Percentiles rank a stretch among this genome's conserved stretches.
These are phyloP conservation scores for Malurus alboscapulatus DNA, from an alignment of 2,113 vertebrate genomes.

Conservation along the genomic window DNA sequence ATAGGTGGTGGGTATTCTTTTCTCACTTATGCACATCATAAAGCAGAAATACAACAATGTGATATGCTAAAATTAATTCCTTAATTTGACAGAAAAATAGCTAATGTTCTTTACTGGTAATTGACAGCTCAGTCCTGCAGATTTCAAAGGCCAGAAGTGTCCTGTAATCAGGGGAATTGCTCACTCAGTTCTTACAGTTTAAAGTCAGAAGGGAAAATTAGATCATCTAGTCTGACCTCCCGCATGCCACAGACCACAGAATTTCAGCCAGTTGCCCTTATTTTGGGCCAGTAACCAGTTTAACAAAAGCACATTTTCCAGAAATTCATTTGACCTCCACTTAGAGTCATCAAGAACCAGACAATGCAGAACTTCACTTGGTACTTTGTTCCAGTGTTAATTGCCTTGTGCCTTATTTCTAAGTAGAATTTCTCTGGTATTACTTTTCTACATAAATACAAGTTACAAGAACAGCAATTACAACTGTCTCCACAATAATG, in stretches of 20 bases:
- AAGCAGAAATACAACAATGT: not conserved
- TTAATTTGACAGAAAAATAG: not conserved
- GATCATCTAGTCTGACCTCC: conserved; percentile 53
- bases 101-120: not conserved
- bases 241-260: conserved; percentile 39
- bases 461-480: not conserved
- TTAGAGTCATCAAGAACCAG: conserved; percentile 31
- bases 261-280: conserved; percentile 35
- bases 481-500: not conserved
- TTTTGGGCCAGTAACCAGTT: conserved; percentile 3
- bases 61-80: not conserved
- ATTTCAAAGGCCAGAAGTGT: conserved; percentile 4
- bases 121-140: not conserved
- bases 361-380: conserved; percentile 34
- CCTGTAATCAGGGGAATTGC: conserved; percentile 1
- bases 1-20: not conserved
- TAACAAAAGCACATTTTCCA: conserved; percentile 58
- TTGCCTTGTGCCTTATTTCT: not conserved
- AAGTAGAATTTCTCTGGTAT: not conserved
- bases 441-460: conserved; percentile 17
- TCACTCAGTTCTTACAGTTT: conserved; percentile 1
- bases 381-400: not conserved
- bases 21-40: not conserved
- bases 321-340: conserved; percentile 42
- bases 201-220: conserved; percentile 45